Evolutionary conservation across 2,797 vertebrate species (phyloP).

Genomic region (Babyrousa celebensis): DNA sequence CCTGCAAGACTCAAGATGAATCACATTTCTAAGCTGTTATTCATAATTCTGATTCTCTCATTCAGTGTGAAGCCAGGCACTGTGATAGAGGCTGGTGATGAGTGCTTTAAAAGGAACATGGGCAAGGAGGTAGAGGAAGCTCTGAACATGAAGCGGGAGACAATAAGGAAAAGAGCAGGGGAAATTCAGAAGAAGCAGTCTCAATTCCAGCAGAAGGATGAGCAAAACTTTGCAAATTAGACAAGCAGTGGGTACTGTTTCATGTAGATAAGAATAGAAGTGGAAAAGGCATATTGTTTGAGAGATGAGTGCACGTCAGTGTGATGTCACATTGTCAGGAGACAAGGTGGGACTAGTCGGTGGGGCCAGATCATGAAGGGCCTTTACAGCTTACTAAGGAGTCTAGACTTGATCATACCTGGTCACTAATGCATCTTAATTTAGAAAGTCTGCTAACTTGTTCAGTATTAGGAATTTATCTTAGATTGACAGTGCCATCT

Average conservation of each 20-base stretch:
- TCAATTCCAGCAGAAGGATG: neutral
- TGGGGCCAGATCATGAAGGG: neutral
- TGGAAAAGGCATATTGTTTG: neutral
- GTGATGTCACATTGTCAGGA: accelerated
- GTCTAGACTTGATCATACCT: neutral
- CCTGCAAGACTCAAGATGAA: neutral
- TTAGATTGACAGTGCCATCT: neutral
- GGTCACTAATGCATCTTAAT: neutral
- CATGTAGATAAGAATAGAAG: neutral
- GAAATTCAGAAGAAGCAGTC: neutral
- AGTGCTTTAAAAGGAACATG: neutral
- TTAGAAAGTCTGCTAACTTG: neutral
- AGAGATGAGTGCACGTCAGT: neutral
- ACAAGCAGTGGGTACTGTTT: neutral
- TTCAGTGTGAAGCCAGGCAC: neutral
- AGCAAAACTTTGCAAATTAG: neutral
- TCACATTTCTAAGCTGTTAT: neutral
- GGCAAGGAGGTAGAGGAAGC: neutral
- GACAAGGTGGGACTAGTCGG: neutral
- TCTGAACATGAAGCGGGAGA: neutral
- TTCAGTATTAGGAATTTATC: neutral
- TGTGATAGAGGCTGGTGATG: neutral
- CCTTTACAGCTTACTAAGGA: neutral
- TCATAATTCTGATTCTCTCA: neutral
- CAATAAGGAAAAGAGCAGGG: neutral